phyloP scores from a whole-genome alignment of 2,797 vertebrate species.

The Bucorvus abyssinicus region DNA sequence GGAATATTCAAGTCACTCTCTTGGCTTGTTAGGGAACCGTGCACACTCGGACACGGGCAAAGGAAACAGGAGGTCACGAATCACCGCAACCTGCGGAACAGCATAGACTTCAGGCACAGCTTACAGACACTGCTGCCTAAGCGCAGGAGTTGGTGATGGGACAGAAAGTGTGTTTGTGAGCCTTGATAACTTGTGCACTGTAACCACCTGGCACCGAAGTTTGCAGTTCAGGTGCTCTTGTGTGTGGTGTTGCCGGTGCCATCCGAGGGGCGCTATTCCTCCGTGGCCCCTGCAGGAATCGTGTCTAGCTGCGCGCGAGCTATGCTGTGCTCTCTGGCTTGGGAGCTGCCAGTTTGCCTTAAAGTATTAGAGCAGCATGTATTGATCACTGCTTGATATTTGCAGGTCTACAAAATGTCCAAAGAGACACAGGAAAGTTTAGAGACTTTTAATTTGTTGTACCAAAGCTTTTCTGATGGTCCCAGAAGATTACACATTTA shows the following conservation, averaged over 20 bases:
- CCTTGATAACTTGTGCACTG: fast-evolving
- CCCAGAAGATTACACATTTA: conserved; percentile 78
- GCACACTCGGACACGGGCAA: fast-evolving
- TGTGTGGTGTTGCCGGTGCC: not conserved
- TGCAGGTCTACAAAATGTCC: conserved; percentile 62
- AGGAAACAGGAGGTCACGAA: not conserved
- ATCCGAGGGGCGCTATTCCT: not conserved
- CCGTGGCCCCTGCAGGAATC: not conserved
- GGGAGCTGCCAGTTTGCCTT: conserved; percentile 5
- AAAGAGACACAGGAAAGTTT: conserved; percentile 75
- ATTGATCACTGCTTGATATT: conserved; percentile 72
- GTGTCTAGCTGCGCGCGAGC: fast-evolving
- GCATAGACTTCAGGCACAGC: not conserved
- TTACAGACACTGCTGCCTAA: not conserved
- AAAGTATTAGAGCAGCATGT: conserved; percentile 46
- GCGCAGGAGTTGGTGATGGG: not conserved
- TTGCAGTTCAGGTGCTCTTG: not conserved
- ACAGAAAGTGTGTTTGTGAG: not conserved
- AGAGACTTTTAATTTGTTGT: conserved; percentile 83
- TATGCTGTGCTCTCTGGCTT: not conserved
- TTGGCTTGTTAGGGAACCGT: not conserved
- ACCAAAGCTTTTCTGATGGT: conserved; percentile 75
- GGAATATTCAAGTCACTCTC: not conserved
- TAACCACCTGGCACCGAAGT: not conserved
- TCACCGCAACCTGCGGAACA: not conserved